These are phyloP conservation scores for Pica pica DNA, from an alignment of 2,113 vertebrate species.

Conservation along the genomic window DNA sequence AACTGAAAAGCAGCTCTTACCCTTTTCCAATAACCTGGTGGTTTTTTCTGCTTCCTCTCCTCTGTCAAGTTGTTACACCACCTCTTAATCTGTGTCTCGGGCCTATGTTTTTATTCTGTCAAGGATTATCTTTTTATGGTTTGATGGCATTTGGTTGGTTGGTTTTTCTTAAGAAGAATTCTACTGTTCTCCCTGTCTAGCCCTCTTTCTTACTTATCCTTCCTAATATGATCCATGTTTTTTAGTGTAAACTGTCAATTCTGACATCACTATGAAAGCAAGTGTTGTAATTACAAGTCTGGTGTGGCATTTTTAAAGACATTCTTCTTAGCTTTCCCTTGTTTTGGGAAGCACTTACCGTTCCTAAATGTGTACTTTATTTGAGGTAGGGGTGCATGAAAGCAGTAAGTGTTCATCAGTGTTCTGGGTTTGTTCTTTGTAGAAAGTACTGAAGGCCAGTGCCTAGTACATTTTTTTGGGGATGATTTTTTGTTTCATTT, in stretches of 20 bases:
- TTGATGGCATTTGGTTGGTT: background rate
- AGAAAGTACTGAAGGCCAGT: background rate
- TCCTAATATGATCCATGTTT: background rate
- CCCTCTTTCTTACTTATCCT: background rate
- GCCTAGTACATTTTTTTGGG: background rate
- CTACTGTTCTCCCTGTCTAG: background rate
- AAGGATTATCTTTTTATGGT: background rate
- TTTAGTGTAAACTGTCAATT: background rate
- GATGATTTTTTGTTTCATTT: background rate
- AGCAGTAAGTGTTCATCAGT: background rate
- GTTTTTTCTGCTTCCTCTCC: background rate
- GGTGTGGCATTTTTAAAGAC: background rate
- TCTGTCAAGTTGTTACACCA: background rate
- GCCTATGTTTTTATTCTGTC: background rate
- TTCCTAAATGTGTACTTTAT: background rate
- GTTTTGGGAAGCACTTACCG: background rate
- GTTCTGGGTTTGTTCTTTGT: background rate
- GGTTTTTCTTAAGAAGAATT: background rate
- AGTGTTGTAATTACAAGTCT: background rate
- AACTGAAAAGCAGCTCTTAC: background rate
- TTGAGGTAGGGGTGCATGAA: fast-evolving
- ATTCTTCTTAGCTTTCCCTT: background rate
- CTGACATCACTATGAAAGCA: background rate
- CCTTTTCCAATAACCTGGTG: background rate
- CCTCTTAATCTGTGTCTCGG: background rate